phyloP scores from a whole-genome alignment of 2,113 vertebrate species.

The Hiodon tergisus region DNA sequence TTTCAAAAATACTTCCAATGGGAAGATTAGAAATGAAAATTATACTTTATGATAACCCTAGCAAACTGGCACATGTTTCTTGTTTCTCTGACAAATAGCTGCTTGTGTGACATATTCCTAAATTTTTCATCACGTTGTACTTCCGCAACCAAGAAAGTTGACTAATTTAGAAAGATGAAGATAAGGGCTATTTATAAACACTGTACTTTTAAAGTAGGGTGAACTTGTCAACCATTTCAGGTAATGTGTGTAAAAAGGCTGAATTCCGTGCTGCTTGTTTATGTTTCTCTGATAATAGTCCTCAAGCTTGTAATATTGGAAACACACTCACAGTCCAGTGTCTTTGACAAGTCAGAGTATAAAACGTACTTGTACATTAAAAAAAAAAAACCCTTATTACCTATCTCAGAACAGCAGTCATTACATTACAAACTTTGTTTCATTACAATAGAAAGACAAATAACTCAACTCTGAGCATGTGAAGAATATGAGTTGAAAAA shows the following conservation, averaged over 20 bases:
- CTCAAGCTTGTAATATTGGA: constrained; percentile 63
- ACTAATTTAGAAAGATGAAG: constrained; percentile 30
- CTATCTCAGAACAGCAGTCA: constrained; percentile 72
- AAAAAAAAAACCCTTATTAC: constrained; percentile 44
- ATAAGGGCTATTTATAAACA: constrained; percentile 23
- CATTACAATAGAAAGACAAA: constrained; percentile 59
- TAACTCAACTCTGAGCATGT: constrained; percentile 62
- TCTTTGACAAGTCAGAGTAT: constrained; percentile 68
- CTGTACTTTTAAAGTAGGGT: constrained; percentile 33
- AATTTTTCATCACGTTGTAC: no score
- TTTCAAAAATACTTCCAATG: constrained; percentile 24
- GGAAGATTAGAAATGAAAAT: constrained; percentile 15
- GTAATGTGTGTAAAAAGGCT: constrained; percentile 44
- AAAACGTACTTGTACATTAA: constrained; percentile 56
- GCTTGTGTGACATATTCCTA: neutral
- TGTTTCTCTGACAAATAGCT: neutral
- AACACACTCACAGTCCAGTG: constrained; percentile 72
- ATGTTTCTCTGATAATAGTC: constrained; percentile 55
- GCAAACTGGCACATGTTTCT: neutral
- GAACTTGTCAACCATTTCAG: constrained; percentile 38
- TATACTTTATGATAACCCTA: neutral
- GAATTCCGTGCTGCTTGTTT: constrained; percentile 55
- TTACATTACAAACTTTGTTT: constrained; percentile 65
- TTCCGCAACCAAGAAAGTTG: neutral
- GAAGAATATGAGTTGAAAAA: constrained; percentile 55